These are phyloP conservation scores for Lamproptera curius DNA, from an alignment of 2,888 invertebrate species.

Conservation along the genomic window DNA sequence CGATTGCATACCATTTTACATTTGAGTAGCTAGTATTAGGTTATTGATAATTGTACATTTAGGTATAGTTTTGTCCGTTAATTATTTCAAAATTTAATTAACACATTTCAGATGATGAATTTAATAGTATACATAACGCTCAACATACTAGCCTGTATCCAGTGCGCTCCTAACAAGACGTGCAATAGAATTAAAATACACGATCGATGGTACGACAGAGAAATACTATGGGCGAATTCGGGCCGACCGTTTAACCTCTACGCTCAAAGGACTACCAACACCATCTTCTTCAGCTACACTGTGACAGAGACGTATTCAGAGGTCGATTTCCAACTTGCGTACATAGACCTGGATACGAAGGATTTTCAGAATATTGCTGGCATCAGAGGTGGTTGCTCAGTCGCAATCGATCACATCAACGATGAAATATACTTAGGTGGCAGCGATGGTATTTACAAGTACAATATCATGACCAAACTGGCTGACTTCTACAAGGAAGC, in stretches of 20 bases:
- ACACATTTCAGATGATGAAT: slow-evolving; percentile 18
- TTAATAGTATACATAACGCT: slow-evolving; percentile 16
- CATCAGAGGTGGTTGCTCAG: slow-evolving; percentile 50
- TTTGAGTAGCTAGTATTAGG: too few relatives aligned
- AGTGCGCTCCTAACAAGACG: slow-evolving; percentile 20
- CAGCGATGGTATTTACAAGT: slow-evolving; percentile 56
- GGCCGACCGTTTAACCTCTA: slow-evolving; percentile 49
- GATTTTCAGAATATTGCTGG: slow-evolving; percentile 46
- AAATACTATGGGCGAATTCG: slow-evolving; percentile 39
- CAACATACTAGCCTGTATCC: slow-evolving; percentile 7
- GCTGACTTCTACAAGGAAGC: slow-evolving; percentile 51
- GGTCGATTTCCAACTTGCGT: slow-evolving; percentile 50
- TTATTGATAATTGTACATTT: too few relatives aligned
- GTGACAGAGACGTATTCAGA: slow-evolving; percentile 44
- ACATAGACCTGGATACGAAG: slow-evolving; percentile 39
- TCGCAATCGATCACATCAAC: slow-evolving; percentile 46
- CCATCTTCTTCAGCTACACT: slow-evolving; percentile 50
- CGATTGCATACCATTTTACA: too few relatives aligned
- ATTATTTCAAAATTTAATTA: too few relatives aligned
- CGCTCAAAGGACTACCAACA: slow-evolving; percentile 45
- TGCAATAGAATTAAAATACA: slow-evolving; percentile 46
- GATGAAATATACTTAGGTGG: slow-evolving; percentile 57
- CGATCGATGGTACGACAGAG: slow-evolving; percentile 44
- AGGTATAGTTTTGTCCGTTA: too few relatives aligned
- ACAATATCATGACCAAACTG: slow-evolving; percentile 46